Percentiles rank a stretch among this genome's conserved stretches.
Conservation (phyloP, 2,888 invertebrate species). For the Kryphioiulus occultus region DNA sequence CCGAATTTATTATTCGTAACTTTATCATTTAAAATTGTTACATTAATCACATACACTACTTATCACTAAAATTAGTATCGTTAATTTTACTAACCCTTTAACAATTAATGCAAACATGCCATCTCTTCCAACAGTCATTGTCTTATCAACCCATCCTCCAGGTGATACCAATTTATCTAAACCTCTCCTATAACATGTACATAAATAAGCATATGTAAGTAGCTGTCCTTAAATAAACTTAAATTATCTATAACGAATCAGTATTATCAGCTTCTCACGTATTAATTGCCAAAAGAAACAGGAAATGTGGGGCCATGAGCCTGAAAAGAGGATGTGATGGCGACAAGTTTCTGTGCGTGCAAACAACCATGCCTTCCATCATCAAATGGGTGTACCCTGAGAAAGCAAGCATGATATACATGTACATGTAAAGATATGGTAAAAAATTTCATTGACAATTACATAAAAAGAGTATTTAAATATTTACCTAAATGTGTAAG, state of each 20-base stretch:
- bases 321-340: slow-evolving; percentile 65
- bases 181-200: slow-evolving; percentile 60
- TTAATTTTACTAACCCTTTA: slow-evolving; percentile 59
- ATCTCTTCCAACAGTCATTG: slow-evolving; percentile 63
- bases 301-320: slow-evolving; percentile 65
- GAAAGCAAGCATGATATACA: not conserved
- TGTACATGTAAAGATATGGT: not conserved
- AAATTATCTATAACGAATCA: not conserved
- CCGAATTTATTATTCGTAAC: too few relatives aligned
- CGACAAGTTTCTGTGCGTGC: slow-evolving; percentile 63
- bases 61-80: not conserved
- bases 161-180: slow-evolving; percentile 62
- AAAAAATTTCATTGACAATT: not conserved
- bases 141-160: slow-evolving; percentile 65
- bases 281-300: slow-evolving; percentile 64
- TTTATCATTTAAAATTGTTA: too few relatives aligned
- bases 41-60: too few relatives aligned
- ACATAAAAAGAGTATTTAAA: not conserved
- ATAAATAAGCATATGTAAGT: not conserved
- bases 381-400: slow-evolving; percentile 64
- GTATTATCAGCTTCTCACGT: slow-evolving; percentile 61
- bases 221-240: not conserved
- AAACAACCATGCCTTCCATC: slow-evolving; percentile 64
- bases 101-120: slow-evolving; percentile 64
- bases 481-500: slow-evolving; percentile 61